These are phyloP conservation scores for Coelopa frigida DNA, from an alignment of 1,140 invertebrate species.

Conservation along the genomic window DNA sequence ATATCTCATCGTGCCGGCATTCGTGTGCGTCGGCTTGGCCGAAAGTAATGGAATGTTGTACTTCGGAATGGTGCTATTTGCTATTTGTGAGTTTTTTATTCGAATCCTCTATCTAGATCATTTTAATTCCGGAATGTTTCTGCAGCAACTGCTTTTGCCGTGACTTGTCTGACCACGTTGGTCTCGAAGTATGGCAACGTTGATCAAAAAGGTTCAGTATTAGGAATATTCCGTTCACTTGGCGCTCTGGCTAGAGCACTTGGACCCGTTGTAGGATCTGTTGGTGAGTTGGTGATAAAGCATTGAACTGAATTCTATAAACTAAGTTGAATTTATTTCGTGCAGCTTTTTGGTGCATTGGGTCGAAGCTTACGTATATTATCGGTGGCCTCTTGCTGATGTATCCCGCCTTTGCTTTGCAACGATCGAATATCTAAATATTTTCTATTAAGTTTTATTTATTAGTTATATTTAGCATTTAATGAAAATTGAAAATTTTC, in stretches of 20 bases:
- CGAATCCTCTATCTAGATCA: too few species aligned
- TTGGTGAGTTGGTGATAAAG: constrained; percentile 54
- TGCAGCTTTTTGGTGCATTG: constrained; percentile 74
- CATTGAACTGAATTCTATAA: too few species aligned
- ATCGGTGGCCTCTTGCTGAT: constrained; percentile 60
- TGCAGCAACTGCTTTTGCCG: constrained; percentile 84
- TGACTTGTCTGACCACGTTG: constrained; percentile 87
- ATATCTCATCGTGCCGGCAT: constrained; percentile 81
- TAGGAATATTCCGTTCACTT: constrained; percentile 89
- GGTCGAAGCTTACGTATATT: constrained; percentile 66
- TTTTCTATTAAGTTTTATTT: too few species aligned
- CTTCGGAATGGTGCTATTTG: constrained; percentile 77
- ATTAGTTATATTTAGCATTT: too few species aligned
- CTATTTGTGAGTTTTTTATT: constrained; percentile 69
- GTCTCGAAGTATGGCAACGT: constrained; percentile 74
- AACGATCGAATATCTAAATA: constrained; percentile 23
- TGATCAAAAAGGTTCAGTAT: constrained; percentile 83
- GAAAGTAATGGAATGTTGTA: constrained; percentile 54
- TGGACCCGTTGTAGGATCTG: constrained; percentile 81
- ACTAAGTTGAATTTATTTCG: too few species aligned
- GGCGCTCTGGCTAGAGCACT: constrained; percentile 88
- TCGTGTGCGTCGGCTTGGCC: constrained; percentile 74
- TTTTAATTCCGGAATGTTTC: too few species aligned
- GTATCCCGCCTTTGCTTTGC: constrained; percentile 59
- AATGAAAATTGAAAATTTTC: too few species aligned